phyloP scores from a whole-genome alignment of 1,140 invertebrate species.

The Drosophila sproati region DNA sequence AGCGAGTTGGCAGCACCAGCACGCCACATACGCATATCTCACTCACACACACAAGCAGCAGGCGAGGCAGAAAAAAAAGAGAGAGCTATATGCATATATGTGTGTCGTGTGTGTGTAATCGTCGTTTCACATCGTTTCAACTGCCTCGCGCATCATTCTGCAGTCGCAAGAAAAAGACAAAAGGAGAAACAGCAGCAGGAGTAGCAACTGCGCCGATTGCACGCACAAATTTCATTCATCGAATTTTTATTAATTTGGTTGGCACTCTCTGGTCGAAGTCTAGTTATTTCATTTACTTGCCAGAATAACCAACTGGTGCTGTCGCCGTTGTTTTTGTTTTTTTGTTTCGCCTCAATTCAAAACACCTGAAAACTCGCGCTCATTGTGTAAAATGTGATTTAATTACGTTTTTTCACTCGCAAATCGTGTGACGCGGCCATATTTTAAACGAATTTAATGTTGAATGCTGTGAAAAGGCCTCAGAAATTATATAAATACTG shows the following conservation, averaged over 20 bases:
- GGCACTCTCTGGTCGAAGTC: constrained; percentile 45
- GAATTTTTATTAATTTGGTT: constrained; percentile 72
- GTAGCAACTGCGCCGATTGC: constrained; percentile 30
- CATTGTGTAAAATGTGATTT: constrained; percentile 66
- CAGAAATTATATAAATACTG: constrained; percentile 73
- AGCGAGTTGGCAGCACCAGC: constrained; percentile 54
- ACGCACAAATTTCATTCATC: constrained; percentile 70
- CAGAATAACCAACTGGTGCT: constrained; percentile 74
- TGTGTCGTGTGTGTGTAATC: constrained; percentile 43
- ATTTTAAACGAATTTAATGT: constrained; percentile 69
- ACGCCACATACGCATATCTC: constrained; percentile 73
- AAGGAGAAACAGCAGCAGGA: constrained; percentile 64
- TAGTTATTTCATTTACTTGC: constrained; percentile 75
- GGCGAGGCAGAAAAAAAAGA: constrained; percentile 41
- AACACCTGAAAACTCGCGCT: constrained; percentile 31
- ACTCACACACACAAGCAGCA: constrained; percentile 65
- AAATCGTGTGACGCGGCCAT: constrained; percentile 77
- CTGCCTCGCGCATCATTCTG: constrained; percentile 54
- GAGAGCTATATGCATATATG: constrained; percentile 45
- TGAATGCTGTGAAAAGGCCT: constrained; percentile 49
- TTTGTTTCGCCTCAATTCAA: constrained; percentile 56
- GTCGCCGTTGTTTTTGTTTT: constrained; percentile 72
- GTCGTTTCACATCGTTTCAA: constrained; percentile 53
- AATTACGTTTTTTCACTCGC: constrained; percentile 35
- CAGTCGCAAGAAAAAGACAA: constrained; percentile 79